Percentiles rank a stretch among this genome's conserved stretches.
Evolutionary conservation across 2,797 vertebrate genomes (phyloP).

Genomic region (Spatula clypeata): DNA sequence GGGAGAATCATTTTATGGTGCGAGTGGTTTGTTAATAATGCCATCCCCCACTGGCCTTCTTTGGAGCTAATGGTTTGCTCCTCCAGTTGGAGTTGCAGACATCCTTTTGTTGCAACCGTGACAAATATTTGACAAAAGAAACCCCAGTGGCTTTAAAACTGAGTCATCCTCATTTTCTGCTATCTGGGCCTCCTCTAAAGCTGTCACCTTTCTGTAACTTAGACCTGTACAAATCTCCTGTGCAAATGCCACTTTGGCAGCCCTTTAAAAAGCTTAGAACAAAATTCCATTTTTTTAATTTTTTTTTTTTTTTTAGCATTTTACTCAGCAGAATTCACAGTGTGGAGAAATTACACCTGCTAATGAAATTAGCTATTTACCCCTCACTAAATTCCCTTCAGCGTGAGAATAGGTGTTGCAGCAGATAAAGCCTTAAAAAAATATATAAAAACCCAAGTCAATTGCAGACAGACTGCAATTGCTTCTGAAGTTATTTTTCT

Average conservation of each 20-base stretch:
- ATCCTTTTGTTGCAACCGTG: background rate
- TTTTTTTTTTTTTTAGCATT: background rate
- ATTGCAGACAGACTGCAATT: background rate
- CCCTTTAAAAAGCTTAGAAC: background rate
- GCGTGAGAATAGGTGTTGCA: background rate
- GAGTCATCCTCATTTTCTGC: background rate
- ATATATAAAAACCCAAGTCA: background rate
- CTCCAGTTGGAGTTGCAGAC: background rate
- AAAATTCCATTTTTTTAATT: background rate
- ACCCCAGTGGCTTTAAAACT: background rate
- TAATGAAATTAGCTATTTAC: constrained; percentile 14
- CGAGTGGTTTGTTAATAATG: background rate
- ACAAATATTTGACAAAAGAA: constrained; percentile 16
- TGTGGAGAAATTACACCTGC: background rate
- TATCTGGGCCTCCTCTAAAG: background rate
- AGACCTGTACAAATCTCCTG: background rate
- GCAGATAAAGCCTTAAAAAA: background rate
- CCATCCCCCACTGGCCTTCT: background rate
- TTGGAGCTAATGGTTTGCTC: background rate
- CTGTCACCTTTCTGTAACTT: background rate
- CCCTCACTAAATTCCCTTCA: background rate
- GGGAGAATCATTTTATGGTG: background rate
- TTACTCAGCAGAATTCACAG: background rate
- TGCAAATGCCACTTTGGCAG: background rate
- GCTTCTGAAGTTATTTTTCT: constrained; percentile 36